A percentile compares a stretch with the other conserved stretches of the same genome.
Conservation (phyloP, 2,113 vertebrate species). For the Brachionichthys hirsutus region DNA sequence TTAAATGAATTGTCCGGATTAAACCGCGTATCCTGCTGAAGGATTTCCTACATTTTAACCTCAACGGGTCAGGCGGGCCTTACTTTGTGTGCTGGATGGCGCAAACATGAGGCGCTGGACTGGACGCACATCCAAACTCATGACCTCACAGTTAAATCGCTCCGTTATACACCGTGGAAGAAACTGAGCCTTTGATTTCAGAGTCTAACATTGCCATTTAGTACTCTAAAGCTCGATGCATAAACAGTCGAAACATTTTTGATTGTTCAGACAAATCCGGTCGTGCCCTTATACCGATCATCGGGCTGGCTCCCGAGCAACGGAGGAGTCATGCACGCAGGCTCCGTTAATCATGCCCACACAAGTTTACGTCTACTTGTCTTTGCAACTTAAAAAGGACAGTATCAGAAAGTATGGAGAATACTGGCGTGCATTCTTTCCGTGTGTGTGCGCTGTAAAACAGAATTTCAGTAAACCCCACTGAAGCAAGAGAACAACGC, state of each 20-base stretch:
- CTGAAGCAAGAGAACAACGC: conserved; percentile 31
- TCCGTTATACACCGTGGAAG: conserved; percentile 10
- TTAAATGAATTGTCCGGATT: conserved; percentile 20
- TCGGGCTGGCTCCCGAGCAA: conserved; percentile 21
- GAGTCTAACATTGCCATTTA: conserved; percentile 24
- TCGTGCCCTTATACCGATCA: conserved; percentile 15
- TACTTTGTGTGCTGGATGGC: neutral
- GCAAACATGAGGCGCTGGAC: conserved; percentile 5
- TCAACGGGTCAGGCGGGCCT: neutral
- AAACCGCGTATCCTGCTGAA: neutral
- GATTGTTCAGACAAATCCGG: neutral
- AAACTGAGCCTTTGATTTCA: conserved; percentile 35
- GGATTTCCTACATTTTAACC: too few relatives aligned
- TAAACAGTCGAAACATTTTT: neutral
- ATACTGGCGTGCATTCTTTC: neutral
- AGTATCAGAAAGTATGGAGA: conserved; percentile 1
- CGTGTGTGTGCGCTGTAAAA: conserved; percentile 1
- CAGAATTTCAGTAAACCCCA: conserved; percentile 27
- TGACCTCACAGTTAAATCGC: conserved; percentile 23
- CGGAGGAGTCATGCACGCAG: conserved; percentile 7
- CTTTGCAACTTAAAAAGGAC: conserved; percentile 11
- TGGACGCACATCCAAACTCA: conserved; percentile 19
- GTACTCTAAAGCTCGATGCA: neutral
- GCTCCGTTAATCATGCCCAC: conserved; percentile 14
- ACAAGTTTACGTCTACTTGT: conserved; percentile 9